These are phyloP conservation scores for Meriones unguiculatus DNA, from an alignment of 2,113 vertebrate genomes.

Conservation along the genomic window DNA sequence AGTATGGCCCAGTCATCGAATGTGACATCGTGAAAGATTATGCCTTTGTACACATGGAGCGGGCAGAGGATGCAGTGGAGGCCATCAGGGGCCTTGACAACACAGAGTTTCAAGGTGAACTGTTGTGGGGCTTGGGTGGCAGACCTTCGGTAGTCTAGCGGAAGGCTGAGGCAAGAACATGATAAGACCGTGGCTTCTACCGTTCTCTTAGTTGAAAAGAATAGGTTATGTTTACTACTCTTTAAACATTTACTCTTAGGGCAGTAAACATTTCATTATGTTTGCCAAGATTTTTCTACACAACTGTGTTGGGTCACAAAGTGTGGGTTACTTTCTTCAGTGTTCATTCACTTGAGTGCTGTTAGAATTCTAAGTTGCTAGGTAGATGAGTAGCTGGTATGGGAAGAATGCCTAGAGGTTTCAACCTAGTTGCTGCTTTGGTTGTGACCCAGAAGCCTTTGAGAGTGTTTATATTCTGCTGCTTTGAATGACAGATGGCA, in stretches of 20 bases:
- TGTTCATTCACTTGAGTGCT: conserved; percentile 5
- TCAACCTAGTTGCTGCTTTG: not conserved
- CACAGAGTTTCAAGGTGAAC: conserved; percentile 97
- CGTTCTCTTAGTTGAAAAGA: not conserved
- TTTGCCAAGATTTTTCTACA: conserved; percentile 10
- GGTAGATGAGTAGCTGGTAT: not conserved
- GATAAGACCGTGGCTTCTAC: not conserved
- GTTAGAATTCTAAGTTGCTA: not conserved
- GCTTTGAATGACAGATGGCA: not conserved
- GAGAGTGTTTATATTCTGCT: not conserved
- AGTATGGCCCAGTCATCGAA: conserved; percentile 94
- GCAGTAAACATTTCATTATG: not conserved
- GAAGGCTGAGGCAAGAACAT: conserved; percentile 19
- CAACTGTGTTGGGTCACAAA: not conserved
- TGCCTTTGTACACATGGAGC: conserved; percentile 98
- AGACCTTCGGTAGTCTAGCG: conserved; percentile 41
- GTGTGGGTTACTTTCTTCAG: not conserved
- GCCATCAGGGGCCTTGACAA: conserved; percentile 96
- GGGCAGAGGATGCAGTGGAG: conserved; percentile 96
- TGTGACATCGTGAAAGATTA: conserved; percentile 98
- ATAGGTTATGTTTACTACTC: not conserved
- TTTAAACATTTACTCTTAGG: conserved; percentile 9
- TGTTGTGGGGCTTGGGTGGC: conserved; percentile 65
- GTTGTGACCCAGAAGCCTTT: not conserved
- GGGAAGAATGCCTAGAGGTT: not conserved